These are phyloP conservation scores for Cyphomyrmex costatus DNA, from an alignment of 1,140 invertebrate species.

Conservation along the genomic window DNA sequence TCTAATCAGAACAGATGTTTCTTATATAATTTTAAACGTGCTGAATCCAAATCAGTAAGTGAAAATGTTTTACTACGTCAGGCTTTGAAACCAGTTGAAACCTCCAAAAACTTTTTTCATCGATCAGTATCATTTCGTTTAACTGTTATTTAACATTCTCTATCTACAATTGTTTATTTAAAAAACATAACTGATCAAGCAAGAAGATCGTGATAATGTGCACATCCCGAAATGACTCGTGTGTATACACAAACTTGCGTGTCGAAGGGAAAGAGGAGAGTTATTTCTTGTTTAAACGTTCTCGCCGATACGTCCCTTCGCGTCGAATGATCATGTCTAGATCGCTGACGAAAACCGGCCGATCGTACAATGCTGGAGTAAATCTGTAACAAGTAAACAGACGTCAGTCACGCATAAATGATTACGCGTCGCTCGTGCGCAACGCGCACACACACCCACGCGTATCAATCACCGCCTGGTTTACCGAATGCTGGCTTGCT, in stretches of 20 bases:
- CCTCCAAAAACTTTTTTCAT: too few relatives aligned
- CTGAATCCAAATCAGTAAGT: too few relatives aligned
- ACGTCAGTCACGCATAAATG: conserved; percentile 74
- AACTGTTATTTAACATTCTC: background rate
- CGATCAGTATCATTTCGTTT: too few relatives aligned
- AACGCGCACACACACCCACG: conserved; percentile 53
- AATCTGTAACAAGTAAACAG: conserved; percentile 72
- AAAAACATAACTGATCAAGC: too few relatives aligned
- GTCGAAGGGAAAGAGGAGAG: background rate
- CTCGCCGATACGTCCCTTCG: background rate
- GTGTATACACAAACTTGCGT: background rate
- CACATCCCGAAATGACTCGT: background rate
- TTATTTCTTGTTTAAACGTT: conserved; percentile 24
- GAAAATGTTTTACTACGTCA: too few relatives aligned
- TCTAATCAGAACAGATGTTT: too few relatives aligned
- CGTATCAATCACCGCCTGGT: conserved; percentile 74
- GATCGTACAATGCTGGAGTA: conserved; percentile 32
- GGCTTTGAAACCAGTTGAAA: too few relatives aligned
- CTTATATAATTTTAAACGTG: too few relatives aligned
- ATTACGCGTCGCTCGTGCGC: conserved; percentile 57
- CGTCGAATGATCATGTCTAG: background rate
- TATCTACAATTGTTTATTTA: background rate
- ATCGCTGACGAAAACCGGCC: conserved; percentile 19
- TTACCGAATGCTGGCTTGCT: conserved; percentile 71
- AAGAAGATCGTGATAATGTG: background rate